A percentile compares a stretch with the other conserved stretches of the same genome.
These are phyloP conservation scores for Apostichopus leukothele DNA, from an alignment of 53 echinoderm and acorn worm genomes.

Conservation along the genomic window DNA sequence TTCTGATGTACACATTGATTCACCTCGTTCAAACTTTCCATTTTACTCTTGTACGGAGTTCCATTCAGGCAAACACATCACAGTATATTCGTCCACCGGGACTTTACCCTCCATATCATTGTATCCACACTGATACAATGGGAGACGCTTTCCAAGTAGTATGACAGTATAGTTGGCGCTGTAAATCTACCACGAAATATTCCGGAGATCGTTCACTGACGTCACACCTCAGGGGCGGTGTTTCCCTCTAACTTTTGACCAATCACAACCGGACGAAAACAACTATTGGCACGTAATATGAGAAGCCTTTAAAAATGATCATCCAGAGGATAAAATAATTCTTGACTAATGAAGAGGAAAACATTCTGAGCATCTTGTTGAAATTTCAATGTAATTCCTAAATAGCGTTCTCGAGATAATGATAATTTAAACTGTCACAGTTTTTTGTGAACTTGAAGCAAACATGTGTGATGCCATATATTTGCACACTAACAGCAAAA, in stretches of 20 bases:
- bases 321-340: no score
- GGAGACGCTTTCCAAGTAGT: background rate
- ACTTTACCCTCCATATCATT: background rate
- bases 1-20: background rate
- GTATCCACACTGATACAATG: background rate
- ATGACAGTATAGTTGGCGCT: background rate
- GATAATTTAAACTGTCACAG: no score
- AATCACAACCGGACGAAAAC: background rate
- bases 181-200: background rate
- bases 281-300: background rate
- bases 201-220: background rate
- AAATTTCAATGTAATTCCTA: no score
- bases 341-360: no score
- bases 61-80: background rate
- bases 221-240: slow-evolving; percentile 9
- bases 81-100: background rate
- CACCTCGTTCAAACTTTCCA: background rate
- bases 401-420: no score
- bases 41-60: background rate
- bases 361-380: no score
- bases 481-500: no score
- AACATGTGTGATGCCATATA: no score
- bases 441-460: no score
- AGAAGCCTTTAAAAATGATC: background rate
- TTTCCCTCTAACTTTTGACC: slow-evolving; percentile 5